A percentile compares a stretch with the other conserved stretches of the same genome.
Evolutionary conservation across 2,113 vertebrate species (phyloP).

Genomic region (Craseonycteris thonglongyai): DNA sequence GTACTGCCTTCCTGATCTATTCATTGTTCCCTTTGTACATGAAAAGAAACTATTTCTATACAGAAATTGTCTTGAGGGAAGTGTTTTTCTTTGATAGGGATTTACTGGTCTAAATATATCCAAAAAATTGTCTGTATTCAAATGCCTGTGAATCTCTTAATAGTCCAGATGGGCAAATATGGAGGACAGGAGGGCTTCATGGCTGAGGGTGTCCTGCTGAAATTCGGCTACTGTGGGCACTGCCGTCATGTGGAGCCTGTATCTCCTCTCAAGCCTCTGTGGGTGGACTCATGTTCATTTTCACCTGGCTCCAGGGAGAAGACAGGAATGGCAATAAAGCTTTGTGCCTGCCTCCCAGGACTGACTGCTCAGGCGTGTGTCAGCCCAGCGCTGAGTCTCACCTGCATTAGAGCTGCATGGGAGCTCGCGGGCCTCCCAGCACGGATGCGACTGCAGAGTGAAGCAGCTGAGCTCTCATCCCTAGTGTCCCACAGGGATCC

Average conservation of each 20-base stretch:
- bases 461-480: neutral
- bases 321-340: slow-evolving; percentile 47
- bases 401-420: slow-evolving; percentile 27
- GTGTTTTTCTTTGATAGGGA: neutral
- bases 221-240: neutral
- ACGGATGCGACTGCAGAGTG: neutral
- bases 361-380: slow-evolving; percentile 40
- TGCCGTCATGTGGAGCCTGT: neutral
- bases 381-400: neutral
- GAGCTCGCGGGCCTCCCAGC: neutral
- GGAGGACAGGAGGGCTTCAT: neutral
- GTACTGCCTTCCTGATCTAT: neutral
- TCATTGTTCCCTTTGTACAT: neutral
- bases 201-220: neutral
- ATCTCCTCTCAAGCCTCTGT: slow-evolving; percentile 1
- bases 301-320: slow-evolving; percentile 57
- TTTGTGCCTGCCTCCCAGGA: neutral
- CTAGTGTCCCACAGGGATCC: neutral
- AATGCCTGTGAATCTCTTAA: neutral
- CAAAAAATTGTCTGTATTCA: neutral
- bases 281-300: slow-evolving; percentile 55
- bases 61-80: neutral
- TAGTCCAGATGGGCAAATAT: neutral
- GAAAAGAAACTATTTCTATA: neutral
- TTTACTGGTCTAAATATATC: neutral